Evolutionary conservation across 2,797 vertebrate genomes (phyloP), one percentile per base, ranked within the genome.

Genomic region (Rhynchonycteris naso): DNA sequence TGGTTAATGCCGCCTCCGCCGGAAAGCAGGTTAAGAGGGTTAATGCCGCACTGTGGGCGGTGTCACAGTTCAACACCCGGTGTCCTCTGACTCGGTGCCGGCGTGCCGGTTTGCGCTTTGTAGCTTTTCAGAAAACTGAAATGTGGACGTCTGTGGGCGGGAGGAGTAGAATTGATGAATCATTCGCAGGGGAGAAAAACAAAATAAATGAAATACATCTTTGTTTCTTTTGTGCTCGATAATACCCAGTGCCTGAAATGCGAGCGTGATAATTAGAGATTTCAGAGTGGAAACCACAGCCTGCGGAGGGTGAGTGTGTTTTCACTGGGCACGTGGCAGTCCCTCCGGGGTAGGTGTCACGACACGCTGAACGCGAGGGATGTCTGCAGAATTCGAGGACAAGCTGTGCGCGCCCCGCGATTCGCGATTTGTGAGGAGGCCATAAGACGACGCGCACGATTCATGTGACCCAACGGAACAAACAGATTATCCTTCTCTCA

Each of bases 121-220:
- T 3, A 90, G 86, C 88, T 84, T 91, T 91, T 90, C 72, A 4
- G 88, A 84, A 87, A 26, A 52, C 90, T 96, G 95, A 94, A 87
- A 91, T 93, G 43, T 93, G 94, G 93, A 88, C 14, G 22, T 90
- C 88, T 92, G 80, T 88, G 85, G 88, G 96, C 68, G 92, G 96
- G 95, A 95, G 94, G 91, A 92, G 79, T 95, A 79, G 92, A 91
- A 79, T 0, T 65, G 90, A 96, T 96, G 94, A 97, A 91, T 97
- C 95, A 96, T 75, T 69, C 52, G 88, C 8, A 71, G 68, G 4
- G 65, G 22, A 26, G 54, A 89, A 93, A 14, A 85, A 88, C 97
- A 97, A 97, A 97, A 97, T 97, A 14, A 85, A 88, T 97, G 97
- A 97, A 97, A 97, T 97, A 93, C 95, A 97, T 97, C 97, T 98